Base-by-base conservation (phyloP, 2,888 invertebrate species). In the Agonopterix subpropinquella region DNA sequence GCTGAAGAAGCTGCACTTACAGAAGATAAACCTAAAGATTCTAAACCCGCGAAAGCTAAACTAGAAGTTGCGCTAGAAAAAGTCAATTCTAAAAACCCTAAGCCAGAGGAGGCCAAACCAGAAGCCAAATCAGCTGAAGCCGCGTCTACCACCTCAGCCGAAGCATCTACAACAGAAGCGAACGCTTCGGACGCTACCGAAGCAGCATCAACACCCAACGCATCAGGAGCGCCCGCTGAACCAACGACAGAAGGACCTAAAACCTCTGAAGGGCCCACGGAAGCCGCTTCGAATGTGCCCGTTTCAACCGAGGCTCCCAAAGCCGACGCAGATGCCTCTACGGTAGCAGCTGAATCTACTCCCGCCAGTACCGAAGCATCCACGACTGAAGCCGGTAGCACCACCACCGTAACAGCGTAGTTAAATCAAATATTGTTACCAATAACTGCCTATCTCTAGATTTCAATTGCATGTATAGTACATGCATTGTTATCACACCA, bases 201-300 rank as follows among this genome's bases (percentile, higher is more conserved):
- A 50, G 44, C 45, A 42, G 45, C 48, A 41, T 11, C 51, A 48
- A n/a, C 47, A 41, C 41, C 53, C 1, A 49, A 37, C 41, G 46
- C 56, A 13, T 35, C 53, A 10, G 49, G 47, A 42, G 36, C 39
- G 45, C 15, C 51, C 5, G 36, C 52, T 8, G 47, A 45, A 42
- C 5, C 45, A 39, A 28, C 47, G 15, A 41, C 56, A 18, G 46
- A 44, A 8, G 39, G 36, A 44, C 36, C 48, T 28, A 18, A 18
- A n/a, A 13, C 60, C 10, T 55, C 61, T 9, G 53, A 63, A 43
- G 53, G 59, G 41, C 59, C 61, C 41, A 46, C 52, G 1, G 49
- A 57, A 44, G 59, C 57, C 41, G 51, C 48, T 10, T 55, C 56
- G 44, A 13, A 41, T 10, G 13, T 35, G 50, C 39, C 45, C 41